Evolutionary conservation across 2,888 invertebrate genomes (phyloP), one percentile per base, ranked within the genome.

Genomic region (Meghimatium bilineatum): DNA sequence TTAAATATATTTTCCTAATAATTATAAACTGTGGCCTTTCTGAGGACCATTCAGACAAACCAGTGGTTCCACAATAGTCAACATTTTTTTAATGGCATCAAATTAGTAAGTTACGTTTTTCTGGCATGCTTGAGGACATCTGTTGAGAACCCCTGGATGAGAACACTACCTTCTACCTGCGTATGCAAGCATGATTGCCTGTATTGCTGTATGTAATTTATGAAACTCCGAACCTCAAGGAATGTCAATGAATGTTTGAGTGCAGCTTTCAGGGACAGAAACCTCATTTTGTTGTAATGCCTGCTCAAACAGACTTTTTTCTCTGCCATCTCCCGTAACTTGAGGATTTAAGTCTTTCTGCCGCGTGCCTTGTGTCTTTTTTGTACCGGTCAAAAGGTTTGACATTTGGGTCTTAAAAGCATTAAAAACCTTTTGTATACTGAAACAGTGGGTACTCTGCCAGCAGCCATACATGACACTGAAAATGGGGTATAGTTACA

Each of bases 281-380:
- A 81, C 36, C 74, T 74, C 74, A 72, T 74, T 81, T 81, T 81
- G 74, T 81, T 32, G 74, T 72, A 81, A 81, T 72, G 81, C 81
- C 44, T 81, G 23, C 23, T 34, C 81, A 82, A 77, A 74, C 56
- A 56, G 60, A 32, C 71, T 63, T 75, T 26, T 72, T n/a, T n/a
- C 66, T 63, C 44, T 12, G 23, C 56, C 63, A 36, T 38, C 38
- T 63, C 36, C 76, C 78, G 78, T 60, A 60, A 60, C 77, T 36
- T 77, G 76, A 36, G 29, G 77, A 17, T 60, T 8, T 49, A n/a
- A 63, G 60, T 29, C 63, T 38, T 32, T 49, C 23, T 56, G 36
- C 63, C 36, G 34, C n/a, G 77, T 77, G 60, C 14, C 36, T 34
- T 1, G 26, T 63, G 60, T 77, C 77, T 63, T 38, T 29, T 60